Evolutionary conservation across 2,797 vertebrate species (phyloP), one percentile per base, ranked within the genome.

Genomic region (Microchirus variegatus): DNA sequence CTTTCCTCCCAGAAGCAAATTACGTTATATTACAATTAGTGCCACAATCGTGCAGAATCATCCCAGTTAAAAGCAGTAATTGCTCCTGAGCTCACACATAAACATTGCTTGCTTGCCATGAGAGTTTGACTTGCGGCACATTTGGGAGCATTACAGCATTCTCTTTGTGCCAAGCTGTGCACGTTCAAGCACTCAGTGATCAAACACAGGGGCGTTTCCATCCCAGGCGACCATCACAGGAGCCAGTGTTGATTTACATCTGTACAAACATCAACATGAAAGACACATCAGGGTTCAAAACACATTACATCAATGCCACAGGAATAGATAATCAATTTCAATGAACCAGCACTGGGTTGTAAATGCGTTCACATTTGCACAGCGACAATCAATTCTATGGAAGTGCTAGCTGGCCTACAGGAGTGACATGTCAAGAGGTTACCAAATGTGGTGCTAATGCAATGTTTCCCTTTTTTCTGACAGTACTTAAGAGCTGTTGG

Each of bases 281-380:
- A 41, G 50, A 9, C 74, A 22, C 8, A 60, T 59, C 5, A 10
- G 36, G 52, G 66, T 76, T 78, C 63, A 68, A 82, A 82, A 77
- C 75, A 75, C 54, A 78, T 81, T 44, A 70, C 75, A 72, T 83
- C 72, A 76, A 71, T 72, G 45, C 57, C 56, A 43, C 3, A 0
- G 15, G 42, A 43, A 87, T 72, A 61, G 82, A 44, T 70, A 80
- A 86, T 88, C 86, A 84, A 80, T 89, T 68, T 76, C 56, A 81
- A 85, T 85, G 77, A 86, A 83, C 70, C 68, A 67, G 46, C 59
- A 53, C 36, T 26, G 55, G 42, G 41, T 61, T 72, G 66, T 78
- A 60, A 75, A 78, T n/a, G 46, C 40, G 63, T 82, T 67, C 59
- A 53, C 76, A 81, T 85, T 67, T 74, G 49, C 59, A 73, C 41